Evolutionary conservation across 2,797 vertebrate species (phyloP), one percentile per base, ranked within the genome.

Genomic region (Melanotaenia pygmaea): DNA sequence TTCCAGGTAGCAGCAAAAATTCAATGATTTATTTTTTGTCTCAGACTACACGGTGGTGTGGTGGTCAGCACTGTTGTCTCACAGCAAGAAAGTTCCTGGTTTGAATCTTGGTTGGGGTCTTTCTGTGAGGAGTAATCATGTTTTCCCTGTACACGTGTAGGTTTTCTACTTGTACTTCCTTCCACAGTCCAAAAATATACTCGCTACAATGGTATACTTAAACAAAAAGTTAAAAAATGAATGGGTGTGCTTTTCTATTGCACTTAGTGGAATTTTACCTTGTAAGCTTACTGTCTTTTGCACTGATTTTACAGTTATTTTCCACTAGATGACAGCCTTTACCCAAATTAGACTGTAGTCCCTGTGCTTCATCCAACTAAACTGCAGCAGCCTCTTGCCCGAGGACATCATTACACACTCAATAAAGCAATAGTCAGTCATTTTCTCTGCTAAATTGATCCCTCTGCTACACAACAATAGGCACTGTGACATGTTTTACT

Each of bases 391-490:
- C 40, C 62, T 53, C 1, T 75, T 81, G 90, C 90, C 88, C 0
- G 59, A 90, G 88, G 86, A 88, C 82, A 81, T 91, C 82, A 85
- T 92, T 90, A 89, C 86, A 93, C 90, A 92, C 88, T 91, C 91
- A 93, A 93, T 93, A 91, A 93, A 92, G 85, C 92, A 92, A 93
- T 91, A 89, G 83, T 89, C 87, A 88, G 82, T 84, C 80, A 92
- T 93, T 91, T 91, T 88, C 84, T 89, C 86, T 88, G 89, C 88
- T 87, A 91, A 92, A 92, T 92, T 93, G 89, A 94, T 92, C 89
- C 91, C 92, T 85, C 59, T 83, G 88, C 88, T 90, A 59, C 85
- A 70, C 72, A 81, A 80, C 82, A 85, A 85, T 81, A 82, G 64
- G 69, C 74, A 74, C 43, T 85, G 80, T 86, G 81, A 80, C 80